Evolutionary conservation across 2,888 invertebrate genomes (phyloP).

Genomic region (Erpobdella octoculata): DNA sequence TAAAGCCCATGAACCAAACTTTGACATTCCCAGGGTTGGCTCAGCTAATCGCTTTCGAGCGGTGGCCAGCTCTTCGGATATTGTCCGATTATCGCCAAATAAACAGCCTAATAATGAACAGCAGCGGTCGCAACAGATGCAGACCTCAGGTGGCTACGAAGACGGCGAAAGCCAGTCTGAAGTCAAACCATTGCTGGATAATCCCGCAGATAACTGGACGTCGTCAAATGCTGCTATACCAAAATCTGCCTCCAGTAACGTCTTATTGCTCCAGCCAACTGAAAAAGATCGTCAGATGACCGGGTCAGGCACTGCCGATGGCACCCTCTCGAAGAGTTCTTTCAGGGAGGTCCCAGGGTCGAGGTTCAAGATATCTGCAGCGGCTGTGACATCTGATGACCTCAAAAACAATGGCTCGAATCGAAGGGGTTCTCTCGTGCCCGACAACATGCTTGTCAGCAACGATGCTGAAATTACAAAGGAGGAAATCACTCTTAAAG

Average conservation of each 20-base stretch:
- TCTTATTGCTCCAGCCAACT: neutral
- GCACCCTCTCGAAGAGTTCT: neutral
- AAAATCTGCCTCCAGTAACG: slow-evolving; percentile 10
- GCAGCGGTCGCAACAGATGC: neutral
- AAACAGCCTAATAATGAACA: neutral
- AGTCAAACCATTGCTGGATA: neutral
- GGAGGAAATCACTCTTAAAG: slow-evolving; percentile 25
- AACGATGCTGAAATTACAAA: slow-evolving; percentile 7
- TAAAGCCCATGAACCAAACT: neutral
- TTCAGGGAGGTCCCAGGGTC: slow-evolving; percentile 7
- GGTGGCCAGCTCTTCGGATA: neutral
- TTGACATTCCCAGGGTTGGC: neutral
- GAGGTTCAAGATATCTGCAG: slow-evolving; percentile 2
- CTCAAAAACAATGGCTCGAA: neutral
- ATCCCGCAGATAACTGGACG: neutral
- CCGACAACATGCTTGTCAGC: neutral
- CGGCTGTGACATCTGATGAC: neutral
- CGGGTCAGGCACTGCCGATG: neutral
- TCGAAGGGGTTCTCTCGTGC: neutral
- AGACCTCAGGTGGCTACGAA: neutral
- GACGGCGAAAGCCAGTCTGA: slow-evolving; percentile 12
- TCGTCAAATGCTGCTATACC: neutral
- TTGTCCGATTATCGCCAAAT: neutral
- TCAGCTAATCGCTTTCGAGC: neutral
- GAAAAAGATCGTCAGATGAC: neutral